Base-by-base conservation (phyloP, 1,140 invertebrate species). In the Pseudomyrmex pallidus region DNA sequence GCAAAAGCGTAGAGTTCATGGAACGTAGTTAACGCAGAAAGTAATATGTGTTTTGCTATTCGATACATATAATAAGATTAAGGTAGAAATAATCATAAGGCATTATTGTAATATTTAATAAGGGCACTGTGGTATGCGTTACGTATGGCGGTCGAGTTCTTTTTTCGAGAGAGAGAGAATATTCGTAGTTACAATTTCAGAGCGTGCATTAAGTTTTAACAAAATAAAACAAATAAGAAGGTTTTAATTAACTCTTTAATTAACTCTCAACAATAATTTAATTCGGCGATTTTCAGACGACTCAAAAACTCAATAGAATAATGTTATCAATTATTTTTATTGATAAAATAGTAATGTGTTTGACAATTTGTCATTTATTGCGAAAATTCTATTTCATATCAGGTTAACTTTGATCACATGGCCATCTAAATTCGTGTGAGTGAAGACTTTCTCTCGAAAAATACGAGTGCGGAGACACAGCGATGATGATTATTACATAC, bases 41-140 rank as follows among this genome's bases (percentile, higher is more conserved):
- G 89, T 90, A 88, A 87, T 64, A 85, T 83, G 83, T 88, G 82
- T 90, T 89, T 90, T 74, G 82, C 83, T 85, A 85, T 85, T 86
- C 76, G 67, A 82, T 88, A 73, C 66, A 4, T 80, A 80, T 78
- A 57, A 82, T 72, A 52, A 80, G 57, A 15, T 54, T 85, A 77
- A 87, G 13, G 20, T 57, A 70, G 35, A 62, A 62, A 22, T 87
- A 74, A 68, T 17, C 9, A 54, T 83, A 85, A 88, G 66, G 57
- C 57, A 88, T 85, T 88, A 74, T 82, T 67, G 46, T 88, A 88
- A 67, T 59, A 68, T 8, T 44, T 77, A 50, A 59, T 82, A 83
- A 85, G 5, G 25, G 67, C 66, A 25, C 48, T 35, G 5, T 50
- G 59, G 25, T 68, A 84, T 59, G 70, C 67, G 70, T 62, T 72